Evolutionary conservation across 2,797 vertebrate species (phyloP), one percentile per base, ranked within the genome.

Genomic region (Momotus momota): DNA sequence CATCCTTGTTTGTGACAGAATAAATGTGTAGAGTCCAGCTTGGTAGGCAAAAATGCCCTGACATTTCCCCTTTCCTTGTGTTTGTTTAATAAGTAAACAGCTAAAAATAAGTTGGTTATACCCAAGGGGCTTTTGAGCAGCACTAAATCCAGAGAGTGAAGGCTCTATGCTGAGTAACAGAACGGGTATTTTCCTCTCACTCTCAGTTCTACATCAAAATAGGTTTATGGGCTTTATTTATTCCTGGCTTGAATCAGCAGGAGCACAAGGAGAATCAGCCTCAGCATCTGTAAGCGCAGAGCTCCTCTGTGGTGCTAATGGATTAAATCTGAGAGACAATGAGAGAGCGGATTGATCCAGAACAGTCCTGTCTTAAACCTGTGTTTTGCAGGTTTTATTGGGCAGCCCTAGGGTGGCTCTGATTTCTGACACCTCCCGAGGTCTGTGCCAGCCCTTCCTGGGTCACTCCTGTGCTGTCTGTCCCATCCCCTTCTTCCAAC

Each of bases 31-130:
- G 81, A 71, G 70, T 85, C 89, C 73, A 49, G 84, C 74, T 78
- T 1, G 19, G 61, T 64, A 49, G 16, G 78, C 74, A 81, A 49
- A 83, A 96, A 45, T 46, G 58, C 67, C 87, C 54, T 82, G 92
- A 75, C 85, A 72, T 93, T 85, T 62, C 31, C 31, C 82, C 73
- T 60, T 71, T 73, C 81, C 90, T 43, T 75, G 46, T 29, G 81
- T 79, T 93, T 95, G 71, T 93, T 96, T 92, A 92, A 67, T 87
- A 67, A 96, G 90, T 79, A 96, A 93, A 93, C 79, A 43, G 85
- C 92, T 95, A 94, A 94, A 95, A 95, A 96, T 95, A 96, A 89
- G 35, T 38, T 87, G 81, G 74, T 75, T 84, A 15, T 87, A 74
- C 92, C 96, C 90, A 33, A 72, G 78, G 64, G 90, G 78, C 67